Percentiles rank a stretch among this genome's conserved stretches.
Evolutionary conservation across 2,113 vertebrate genomes (phyloP).

Genomic region (Tetraodon nigroviridis): DNA sequence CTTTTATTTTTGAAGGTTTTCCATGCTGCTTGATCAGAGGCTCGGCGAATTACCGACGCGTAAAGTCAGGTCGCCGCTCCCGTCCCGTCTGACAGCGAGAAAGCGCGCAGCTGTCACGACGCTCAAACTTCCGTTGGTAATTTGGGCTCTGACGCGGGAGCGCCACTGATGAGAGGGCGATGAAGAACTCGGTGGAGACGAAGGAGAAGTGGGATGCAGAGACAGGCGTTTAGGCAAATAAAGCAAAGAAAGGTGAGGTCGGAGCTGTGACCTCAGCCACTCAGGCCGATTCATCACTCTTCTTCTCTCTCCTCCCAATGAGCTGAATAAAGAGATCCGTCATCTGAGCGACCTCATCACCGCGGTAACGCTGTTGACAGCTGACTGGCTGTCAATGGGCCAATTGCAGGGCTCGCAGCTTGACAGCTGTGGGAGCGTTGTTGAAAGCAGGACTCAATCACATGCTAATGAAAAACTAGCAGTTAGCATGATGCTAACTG

Average conservation of each 20-base stretch:
- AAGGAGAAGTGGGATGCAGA: not conserved
- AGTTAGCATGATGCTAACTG: too few species aligned
- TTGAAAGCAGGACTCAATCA: constrained; percentile 34
- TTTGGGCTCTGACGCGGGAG: constrained; percentile 16
- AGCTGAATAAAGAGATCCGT: constrained; percentile 31
- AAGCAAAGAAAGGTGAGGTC: constrained; percentile 18
- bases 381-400: constrained; percentile 62
- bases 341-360: constrained; percentile 54
- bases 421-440: constrained; percentile 46
- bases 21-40: not conserved
- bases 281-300: constrained; percentile 28
- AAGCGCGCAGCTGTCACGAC: constrained; percentile 32
- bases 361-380: constrained; percentile 53
- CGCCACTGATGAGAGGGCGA: constrained; percentile 7
- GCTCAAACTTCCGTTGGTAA: constrained; percentile 39
- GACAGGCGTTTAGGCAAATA: constrained; percentile 11
- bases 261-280: constrained; percentile 15
- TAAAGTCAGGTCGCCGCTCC: constrained; percentile 17
- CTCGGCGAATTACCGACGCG: constrained; percentile 29
- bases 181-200: not conserved
- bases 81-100: constrained; percentile 11
- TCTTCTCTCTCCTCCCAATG: constrained; percentile 2
- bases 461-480: not conserved
- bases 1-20: not conserved
- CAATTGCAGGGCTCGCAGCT: constrained; percentile 38